Conservation (phyloP, 2,888 invertebrate genomes). For the Caenorhabditis panamensis region DNA sequence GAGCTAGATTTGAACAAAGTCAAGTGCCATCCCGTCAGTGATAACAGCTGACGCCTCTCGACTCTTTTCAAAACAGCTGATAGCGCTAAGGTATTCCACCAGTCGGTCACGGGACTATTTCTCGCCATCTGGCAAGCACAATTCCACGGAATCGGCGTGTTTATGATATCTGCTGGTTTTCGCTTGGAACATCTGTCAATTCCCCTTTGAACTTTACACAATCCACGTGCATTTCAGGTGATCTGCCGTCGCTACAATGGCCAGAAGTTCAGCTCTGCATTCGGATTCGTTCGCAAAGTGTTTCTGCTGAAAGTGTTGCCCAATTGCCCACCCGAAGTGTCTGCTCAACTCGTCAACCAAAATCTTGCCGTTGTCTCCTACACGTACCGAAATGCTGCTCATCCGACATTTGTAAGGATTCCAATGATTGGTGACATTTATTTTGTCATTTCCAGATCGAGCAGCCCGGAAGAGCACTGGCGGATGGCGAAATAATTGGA, state of each 20-base stretch:
- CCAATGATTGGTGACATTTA: background rate
- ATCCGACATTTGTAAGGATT: conserved; percentile 40
- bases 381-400: conserved; percentile 36
- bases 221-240: conserved; percentile 43
- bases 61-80: conserved; percentile 34
- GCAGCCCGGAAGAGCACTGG: conserved; percentile 23
- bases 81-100: conserved; percentile 1
- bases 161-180: conserved; percentile 4
- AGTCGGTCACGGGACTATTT: conserved; percentile 11
- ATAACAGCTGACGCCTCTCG: conserved; percentile 15
- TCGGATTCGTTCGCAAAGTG: conserved; percentile 54
- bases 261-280: conserved; percentile 22
- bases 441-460: conserved; percentile 28
- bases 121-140: conserved; percentile 19
- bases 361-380: conserved; percentile 63
- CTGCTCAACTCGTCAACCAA: conserved; percentile 24
- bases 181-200: background rate
- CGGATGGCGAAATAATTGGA: conserved; percentile 19
- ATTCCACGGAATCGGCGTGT: background rate
- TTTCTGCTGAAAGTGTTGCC: conserved; percentile 33
- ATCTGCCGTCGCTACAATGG: conserved; percentile 56
- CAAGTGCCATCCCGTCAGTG: background rate
- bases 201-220: conserved; percentile 3
- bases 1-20: background rate
- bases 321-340: conserved; percentile 35